phyloP scores from a whole-genome alignment of 2,888 invertebrate species.

The Himalopsyche tibetana region DNA sequence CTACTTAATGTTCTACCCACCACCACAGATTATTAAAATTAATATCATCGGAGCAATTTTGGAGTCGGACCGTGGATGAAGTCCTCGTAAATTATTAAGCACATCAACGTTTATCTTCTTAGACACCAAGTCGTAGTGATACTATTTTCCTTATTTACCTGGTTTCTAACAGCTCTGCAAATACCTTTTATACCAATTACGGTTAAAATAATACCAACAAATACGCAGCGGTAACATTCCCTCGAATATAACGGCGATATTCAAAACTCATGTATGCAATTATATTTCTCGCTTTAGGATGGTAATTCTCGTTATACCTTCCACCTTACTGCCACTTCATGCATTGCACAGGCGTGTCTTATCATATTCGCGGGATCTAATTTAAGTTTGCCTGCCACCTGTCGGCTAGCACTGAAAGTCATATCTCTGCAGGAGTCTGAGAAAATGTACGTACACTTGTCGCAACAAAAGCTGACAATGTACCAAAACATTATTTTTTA shows the following conservation, averaged over 20 bases:
- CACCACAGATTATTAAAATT: too few relatives aligned
- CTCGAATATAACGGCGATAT: not conserved
- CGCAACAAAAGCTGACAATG: too few relatives aligned
- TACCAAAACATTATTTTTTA: too few relatives aligned
- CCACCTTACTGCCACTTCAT: constrained; percentile 31
- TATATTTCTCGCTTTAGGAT: constrained; percentile 27
- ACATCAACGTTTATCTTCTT: too few relatives aligned
- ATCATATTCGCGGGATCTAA: constrained; percentile 53
- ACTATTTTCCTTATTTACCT: too few relatives aligned
- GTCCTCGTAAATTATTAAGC: too few relatives aligned
- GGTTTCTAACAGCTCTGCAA: too few relatives aligned
- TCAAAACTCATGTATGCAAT: constrained; percentile 45
- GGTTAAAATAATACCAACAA: not conserved
- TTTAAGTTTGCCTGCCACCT: constrained; percentile 58
- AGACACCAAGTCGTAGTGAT: too few relatives aligned
- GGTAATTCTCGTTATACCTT: constrained; percentile 35
- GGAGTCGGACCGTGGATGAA: too few relatives aligned
- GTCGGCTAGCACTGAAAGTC: constrained; percentile 48
- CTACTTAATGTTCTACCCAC: too few relatives aligned
- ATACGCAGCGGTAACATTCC: too few relatives aligned
- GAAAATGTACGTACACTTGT: not conserved
- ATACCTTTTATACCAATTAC: not conserved
- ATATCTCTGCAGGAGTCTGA: not conserved
- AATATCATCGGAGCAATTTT: too few relatives aligned
- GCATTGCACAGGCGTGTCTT: constrained; percentile 48